Conservation (phyloP, 2,113 vertebrate species). For the Pardalotus punctatus region DNA sequence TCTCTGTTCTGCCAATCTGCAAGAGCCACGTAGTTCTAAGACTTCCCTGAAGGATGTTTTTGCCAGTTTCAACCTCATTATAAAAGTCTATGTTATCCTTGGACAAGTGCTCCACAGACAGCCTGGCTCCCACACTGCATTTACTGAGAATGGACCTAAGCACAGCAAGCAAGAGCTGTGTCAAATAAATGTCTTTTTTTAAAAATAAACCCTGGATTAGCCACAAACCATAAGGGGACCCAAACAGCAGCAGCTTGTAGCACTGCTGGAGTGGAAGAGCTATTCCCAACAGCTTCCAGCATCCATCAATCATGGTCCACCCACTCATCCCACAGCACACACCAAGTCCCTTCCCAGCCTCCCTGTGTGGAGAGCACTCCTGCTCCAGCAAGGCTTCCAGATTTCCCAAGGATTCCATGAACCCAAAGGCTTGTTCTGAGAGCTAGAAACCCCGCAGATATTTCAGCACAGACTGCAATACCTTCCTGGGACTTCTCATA, state of each 20-base stretch:
- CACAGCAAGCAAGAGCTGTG: neutral
- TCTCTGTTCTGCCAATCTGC: neutral
- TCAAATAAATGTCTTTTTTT: neutral
- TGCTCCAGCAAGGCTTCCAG: neutral
- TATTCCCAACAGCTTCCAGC: neutral
- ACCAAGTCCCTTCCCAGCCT: neutral
- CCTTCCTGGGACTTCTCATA: conserved; percentile 90
- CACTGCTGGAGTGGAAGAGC: neutral
- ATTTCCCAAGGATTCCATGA: neutral
- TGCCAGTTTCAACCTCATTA: neutral
- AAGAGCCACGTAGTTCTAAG: neutral
- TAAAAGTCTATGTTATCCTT: conserved; percentile 2
- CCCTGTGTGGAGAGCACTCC: neutral
- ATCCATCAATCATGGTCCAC: neutral
- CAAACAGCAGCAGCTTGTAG: neutral
- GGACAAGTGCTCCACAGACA: conserved; percentile 28
- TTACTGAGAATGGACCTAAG: neutral
- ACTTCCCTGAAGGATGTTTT: neutral
- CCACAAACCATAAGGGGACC: neutral
- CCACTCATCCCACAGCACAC: neutral
- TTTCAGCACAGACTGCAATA: conserved; percentile 38
- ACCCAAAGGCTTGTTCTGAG: neutral
- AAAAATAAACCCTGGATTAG: neutral
- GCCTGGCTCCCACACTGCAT: neutral
- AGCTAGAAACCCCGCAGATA: neutral